Conservation (phyloP, 2,797 vertebrate species). For the Enteromius radiatus region DNA sequence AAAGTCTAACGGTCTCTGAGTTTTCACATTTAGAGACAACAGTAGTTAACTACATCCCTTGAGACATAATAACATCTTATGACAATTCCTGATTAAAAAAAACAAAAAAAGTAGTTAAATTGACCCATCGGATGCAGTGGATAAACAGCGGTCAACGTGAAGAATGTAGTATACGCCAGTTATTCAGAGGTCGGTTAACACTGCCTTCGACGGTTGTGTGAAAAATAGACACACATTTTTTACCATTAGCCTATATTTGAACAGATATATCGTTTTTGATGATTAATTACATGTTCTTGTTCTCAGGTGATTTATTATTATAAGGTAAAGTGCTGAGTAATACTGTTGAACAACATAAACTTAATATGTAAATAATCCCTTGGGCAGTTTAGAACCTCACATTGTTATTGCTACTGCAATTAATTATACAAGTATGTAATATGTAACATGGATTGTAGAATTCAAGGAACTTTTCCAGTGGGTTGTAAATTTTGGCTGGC, state of each 20-base stretch:
- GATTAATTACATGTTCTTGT: not conserved
- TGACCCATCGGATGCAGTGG: not conserved
- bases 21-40: not conserved
- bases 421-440: not conserved
- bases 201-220: not conserved
- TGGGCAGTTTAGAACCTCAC: not conserved
- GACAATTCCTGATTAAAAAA: not conserved
- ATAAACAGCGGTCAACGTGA: not conserved
- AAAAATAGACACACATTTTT: not conserved
- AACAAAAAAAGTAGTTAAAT: not conserved
- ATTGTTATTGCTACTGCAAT: not conserved
- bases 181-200: not conserved
- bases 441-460: not conserved
- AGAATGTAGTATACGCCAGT: not conserved
- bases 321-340: not conserved
- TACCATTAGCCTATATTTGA: not conserved
- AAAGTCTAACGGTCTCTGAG: not conserved
- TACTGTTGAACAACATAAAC: not conserved
- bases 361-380: not conserved
- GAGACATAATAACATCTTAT: not conserved
- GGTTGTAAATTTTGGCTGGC: not conserved
- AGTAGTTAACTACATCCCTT: not conserved
- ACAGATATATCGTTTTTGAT: not conserved
- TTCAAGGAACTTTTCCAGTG: slow-evolving; percentile 2
- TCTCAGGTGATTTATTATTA: slow-evolving; percentile 1